phyloP scores from a whole-genome alignment of 2,888 invertebrate genomes.

The Lithosia quadra region DNA sequence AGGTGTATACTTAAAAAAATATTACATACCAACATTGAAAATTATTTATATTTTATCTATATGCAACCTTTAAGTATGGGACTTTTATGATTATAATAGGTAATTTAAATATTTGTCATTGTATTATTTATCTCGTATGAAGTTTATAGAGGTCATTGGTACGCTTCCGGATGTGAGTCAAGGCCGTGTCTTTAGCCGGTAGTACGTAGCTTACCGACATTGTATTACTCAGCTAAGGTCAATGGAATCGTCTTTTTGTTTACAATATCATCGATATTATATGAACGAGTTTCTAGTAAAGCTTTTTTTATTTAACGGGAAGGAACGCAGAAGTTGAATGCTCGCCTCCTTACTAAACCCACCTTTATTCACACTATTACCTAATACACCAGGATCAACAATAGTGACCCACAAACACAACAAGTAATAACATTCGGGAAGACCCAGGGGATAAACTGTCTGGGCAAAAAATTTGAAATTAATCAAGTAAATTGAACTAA shows the following conservation, averaged over 20 bases:
- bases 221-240: neutral
- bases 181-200: slow-evolving; percentile 13
- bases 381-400: too few relatives aligned
- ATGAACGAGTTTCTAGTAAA: neutral
- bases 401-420: too few relatives aligned
- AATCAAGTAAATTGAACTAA: too few relatives aligned
- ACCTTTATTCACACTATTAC: too few relatives aligned
- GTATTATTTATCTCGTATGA: neutral
- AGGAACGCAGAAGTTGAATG: too few relatives aligned
- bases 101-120: neutral
- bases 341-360: too few relatives aligned
- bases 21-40: neutral
- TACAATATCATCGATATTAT: neutral
- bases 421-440: too few relatives aligned
- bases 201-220: neutral
- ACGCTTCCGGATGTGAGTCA: slow-evolving; percentile 11
- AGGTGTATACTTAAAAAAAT: too few relatives aligned
- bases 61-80: slow-evolving; percentile 1
- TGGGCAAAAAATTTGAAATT: too few relatives aligned
- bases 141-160: slow-evolving; percentile 7
- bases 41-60: neutral
- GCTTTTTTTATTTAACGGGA: too few relatives aligned
- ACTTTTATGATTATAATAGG: slow-evolving; percentile 2
- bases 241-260: neutral
- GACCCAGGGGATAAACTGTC: too few relatives aligned